phyloP scores from a whole-genome alignment of 2,113 vertebrate genomes.

The Prolemur simus region DNA sequence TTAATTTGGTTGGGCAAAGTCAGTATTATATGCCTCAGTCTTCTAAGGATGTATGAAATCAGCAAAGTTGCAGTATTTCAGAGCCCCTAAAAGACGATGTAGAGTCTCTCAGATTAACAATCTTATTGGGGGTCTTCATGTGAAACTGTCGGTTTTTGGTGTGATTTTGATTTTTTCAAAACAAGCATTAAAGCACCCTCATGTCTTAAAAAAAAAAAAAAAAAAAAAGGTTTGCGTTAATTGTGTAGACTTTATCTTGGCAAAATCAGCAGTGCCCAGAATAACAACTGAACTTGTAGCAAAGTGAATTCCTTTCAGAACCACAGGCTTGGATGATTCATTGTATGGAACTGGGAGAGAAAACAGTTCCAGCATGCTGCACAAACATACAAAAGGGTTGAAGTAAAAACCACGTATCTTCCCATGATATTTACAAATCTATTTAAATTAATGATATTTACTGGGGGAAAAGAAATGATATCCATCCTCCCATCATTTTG shows the following conservation, averaged over 20 bases:
- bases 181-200: background rate
- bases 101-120: constrained; percentile 52
- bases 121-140: constrained; percentile 52
- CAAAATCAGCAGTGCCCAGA: background rate
- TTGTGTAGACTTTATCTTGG: constrained; percentile 46
- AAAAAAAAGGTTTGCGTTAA: constrained; percentile 22
- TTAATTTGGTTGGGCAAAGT: constrained; percentile 81
- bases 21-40: constrained; percentile 61
- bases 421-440: background rate
- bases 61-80: constrained; percentile 67
- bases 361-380: background rate
- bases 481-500: background rate
- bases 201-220: background rate
- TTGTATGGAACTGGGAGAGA: background rate
- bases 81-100: constrained; percentile 44
- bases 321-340: background rate
- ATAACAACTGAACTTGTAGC: background rate
- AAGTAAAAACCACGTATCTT: background rate
- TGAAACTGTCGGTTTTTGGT: constrained; percentile 44
- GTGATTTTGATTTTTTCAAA: constrained; percentile 56
- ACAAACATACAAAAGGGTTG: background rate
- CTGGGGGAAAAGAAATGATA: background rate
- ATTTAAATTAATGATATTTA: constrained; percentile 61
- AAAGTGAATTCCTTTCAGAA: constrained; percentile 21
- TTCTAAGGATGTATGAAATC: constrained; percentile 69